Base-by-base conservation (phyloP, 2,113 vertebrate genomes). In the Podocnemis expansa region DNA sequence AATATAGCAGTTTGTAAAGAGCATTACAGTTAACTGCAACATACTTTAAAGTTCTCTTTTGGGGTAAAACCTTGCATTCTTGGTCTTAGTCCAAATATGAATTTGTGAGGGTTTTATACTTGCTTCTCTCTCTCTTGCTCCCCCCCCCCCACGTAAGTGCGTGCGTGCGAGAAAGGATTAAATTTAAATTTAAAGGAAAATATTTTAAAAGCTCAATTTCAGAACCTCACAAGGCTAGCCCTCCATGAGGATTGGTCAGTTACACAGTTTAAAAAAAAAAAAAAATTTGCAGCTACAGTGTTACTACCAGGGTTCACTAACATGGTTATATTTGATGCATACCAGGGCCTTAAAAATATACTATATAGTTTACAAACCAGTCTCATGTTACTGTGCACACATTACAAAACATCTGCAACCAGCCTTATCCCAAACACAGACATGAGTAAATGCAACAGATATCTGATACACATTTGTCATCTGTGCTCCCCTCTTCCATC, bases 121-220 rank as follows among this genome's bases (percentile, higher is more conserved):
- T 96, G n/a, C n/a, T n/a, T n/a, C n/a, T n/a, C n/a, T n/a, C n/a
- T n/a, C n/a, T n/a, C n/a, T n/a, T n/a, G n/a, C n/a, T n/a, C n/a
- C n/a, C n/a, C n/a, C n/a, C n/a, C n/a, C n/a, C n/a, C n/a, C n/a
- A n/a, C n/a, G n/a, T n/a, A n/a, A n/a, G 38, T 75, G 78, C 41
- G 45, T 86, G 21, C 56, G 82, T 78, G 82, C 70, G 38, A 41
- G 52, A 70, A 96, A 58, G 55, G 60, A 93, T 91, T n/a, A 89
- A 25, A 81, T 93, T 96, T 95, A 81, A 87, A 95, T 89, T 58
- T 45, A 91, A 92, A 94, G 78, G 54, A 94, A 93, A 63, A 47
- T 93, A 17, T 8, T n/a, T 3, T 11, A 47, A 78, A 56, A 43
- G 25, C 56, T 38, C n/a, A 56, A 87, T 9, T 89, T 52, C 9